These are phyloP conservation scores for Boloria selene DNA, from an alignment of 2,888 invertebrate species.

Conservation along the genomic window DNA sequence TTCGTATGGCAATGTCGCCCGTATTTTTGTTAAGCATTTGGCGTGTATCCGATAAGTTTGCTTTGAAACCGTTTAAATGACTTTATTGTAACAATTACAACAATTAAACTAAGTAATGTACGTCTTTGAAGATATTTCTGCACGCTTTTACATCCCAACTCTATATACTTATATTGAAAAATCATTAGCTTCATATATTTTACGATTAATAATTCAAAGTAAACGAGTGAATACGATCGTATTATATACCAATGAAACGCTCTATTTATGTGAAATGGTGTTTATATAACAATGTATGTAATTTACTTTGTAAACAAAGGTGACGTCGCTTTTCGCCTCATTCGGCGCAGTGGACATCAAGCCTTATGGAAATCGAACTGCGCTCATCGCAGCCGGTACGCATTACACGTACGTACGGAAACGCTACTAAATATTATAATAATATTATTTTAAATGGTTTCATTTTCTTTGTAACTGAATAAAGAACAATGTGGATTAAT, in stretches of 20 bases:
- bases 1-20: constrained; percentile 56
- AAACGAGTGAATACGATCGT: constrained; percentile 16
- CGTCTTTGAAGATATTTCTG: constrained; percentile 20
- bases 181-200: constrained; percentile 13
- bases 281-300: constrained; percentile 18
- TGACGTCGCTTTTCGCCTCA: constrained; percentile 79
- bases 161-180: constrained; percentile 8
- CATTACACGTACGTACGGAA: constrained; percentile 80
- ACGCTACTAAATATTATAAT: too few relatives aligned
- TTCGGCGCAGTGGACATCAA: constrained; percentile 86
- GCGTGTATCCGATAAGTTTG: constrained; percentile 14
- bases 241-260: constrained; percentile 13
- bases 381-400: constrained; percentile 84
- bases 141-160: constrained; percentile 4
- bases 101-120: constrained; percentile 6
- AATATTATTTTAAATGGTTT: background rate
- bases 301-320: constrained; percentile 57
- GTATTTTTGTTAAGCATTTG: constrained; percentile 22
- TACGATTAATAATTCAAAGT: constrained; percentile 15
- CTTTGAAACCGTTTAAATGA: constrained; percentile 12
- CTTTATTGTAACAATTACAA: constrained; percentile 9
- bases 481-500: too few relatives aligned
- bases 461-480: background rate
- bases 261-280: constrained; percentile 14
- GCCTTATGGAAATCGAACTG: constrained; percentile 73